These are phyloP conservation scores for Oncopodura yosiiana DNA, from an alignment of 1,140 invertebrate species.

Conservation along the genomic window DNA sequence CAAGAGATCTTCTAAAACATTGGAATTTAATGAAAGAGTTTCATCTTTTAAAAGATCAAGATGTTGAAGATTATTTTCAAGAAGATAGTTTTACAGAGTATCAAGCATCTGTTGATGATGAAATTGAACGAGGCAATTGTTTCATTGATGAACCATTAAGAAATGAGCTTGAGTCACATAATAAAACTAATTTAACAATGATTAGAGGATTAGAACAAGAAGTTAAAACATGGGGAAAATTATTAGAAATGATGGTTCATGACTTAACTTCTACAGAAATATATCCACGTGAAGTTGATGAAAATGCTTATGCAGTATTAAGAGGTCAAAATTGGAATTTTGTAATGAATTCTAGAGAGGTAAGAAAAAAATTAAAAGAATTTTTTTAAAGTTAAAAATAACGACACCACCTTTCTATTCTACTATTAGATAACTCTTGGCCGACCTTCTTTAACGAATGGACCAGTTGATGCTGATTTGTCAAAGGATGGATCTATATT, in stretches of 20 bases:
- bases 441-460: slow-evolving; percentile 71
- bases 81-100: slow-evolving; percentile 12
- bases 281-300: slow-evolving; percentile 52
- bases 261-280: too few relatives aligned
- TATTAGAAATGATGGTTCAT: slow-evolving; percentile 87
- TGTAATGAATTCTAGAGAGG: slow-evolving; percentile 88
- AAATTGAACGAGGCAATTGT: neutral
- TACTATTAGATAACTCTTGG: slow-evolving; percentile 73
- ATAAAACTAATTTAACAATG: neutral
- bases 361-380: slow-evolving; percentile 39
- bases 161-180: neutral
- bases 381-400: slow-evolving; percentile 18
- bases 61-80: slow-evolving; percentile 46
- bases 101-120: slow-evolving; percentile 3
- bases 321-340: slow-evolving; percentile 83
- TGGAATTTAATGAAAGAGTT: slow-evolving; percentile 92
- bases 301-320: slow-evolving; percentile 85
- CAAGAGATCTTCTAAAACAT: slow-evolving; percentile 72
- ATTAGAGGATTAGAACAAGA: slow-evolving; percentile 69
- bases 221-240: slow-evolving; percentile 79
- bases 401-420: too few relatives aligned
- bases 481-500: slow-evolving; percentile 78
- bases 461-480: slow-evolving; percentile 86
- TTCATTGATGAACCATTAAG: neutral
- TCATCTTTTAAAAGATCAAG: slow-evolving; percentile 81